Evolutionary conservation across 2,797 vertebrate genomes (phyloP).

Genomic region (Myripristis murdjan): DNA sequence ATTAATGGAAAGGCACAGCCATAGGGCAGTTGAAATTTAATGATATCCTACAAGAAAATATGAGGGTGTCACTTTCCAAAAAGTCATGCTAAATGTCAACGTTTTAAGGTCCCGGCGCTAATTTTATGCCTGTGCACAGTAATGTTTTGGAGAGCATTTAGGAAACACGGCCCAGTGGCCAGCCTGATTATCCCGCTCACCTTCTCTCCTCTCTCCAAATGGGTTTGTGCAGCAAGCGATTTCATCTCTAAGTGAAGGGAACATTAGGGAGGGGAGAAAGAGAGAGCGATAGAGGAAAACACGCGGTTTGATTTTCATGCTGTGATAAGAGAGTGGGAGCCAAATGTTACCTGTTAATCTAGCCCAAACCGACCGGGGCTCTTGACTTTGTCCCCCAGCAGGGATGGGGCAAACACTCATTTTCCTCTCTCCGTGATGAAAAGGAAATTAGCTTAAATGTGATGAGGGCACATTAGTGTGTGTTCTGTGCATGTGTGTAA

Average conservation of each 20-base stretch:
- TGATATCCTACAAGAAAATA: conserved; percentile 99
- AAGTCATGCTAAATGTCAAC: conserved; percentile 99
- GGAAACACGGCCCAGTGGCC: conserved; percentile 99
- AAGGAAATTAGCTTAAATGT: conserved; percentile 86
- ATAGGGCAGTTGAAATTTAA: conserved; percentile 99
- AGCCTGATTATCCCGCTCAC: conserved; percentile 99
- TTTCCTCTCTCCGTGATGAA: conserved; percentile 87
- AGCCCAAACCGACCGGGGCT: conserved; percentile 83
- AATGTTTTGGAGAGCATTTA: conserved; percentile 99
- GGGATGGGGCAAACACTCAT: conserved; percentile 87
- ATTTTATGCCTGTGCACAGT: conserved; percentile 99
- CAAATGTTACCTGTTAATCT: conserved; percentile 92
- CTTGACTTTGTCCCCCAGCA: conserved; percentile 89
- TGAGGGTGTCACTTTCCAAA: conserved; percentile 99
- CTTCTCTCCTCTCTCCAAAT: conserved; percentile 98
- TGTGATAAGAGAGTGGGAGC: conserved; percentile 90
- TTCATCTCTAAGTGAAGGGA: conserved; percentile 99
- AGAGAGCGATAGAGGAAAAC: conserved; percentile 89
- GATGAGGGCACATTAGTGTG: conserved; percentile 83
- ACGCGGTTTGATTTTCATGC: conserved; percentile 95
- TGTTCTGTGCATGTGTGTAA: conserved; percentile 27
- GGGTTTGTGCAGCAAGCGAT: conserved; percentile 99
- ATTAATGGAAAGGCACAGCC: conserved; percentile 99
- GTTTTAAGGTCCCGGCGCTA: conserved; percentile 99
- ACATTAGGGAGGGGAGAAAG: conserved; percentile 89